Base-by-base conservation (phyloP, 2,888 invertebrate species). In the Agonopterix alstromeriana region DNA sequence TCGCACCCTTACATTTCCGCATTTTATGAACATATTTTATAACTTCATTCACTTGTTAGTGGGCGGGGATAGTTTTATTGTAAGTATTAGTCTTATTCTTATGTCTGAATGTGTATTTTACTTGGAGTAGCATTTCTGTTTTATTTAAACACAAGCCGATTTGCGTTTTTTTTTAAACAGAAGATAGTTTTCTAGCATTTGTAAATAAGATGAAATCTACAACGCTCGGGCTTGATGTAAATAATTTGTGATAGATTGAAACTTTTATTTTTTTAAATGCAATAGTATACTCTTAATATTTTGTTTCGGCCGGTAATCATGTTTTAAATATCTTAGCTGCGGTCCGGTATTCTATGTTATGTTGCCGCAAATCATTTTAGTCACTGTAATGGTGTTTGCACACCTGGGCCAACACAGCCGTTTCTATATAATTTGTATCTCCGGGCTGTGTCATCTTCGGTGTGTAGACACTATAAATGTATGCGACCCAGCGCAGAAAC, bases 121-220 rank as follows among this genome's bases (percentile, higher is more conserved):
- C 17, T 17, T 43, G 43, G n/a, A 38, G 9, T n/a, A 43, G 40
- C 46, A 46, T 40, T 40, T 46, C 27, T 40, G 36, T 45, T 46
- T 10, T 27, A 38, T n/a, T 38, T 38, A n/a, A 38, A n/a, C 5
- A 27, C 27, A 7, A 27, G 27, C n/a, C 40, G n/a, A 40, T 10
- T 10, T n/a, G 40, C 40, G 40, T 40, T 40, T 40, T 40, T 40
- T 40, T n/a, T 40, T 10, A 5, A 1, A 10, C 10, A 27, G 27
- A 27, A 27, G 7, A 27, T 27, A 5, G 5, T 7, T 27, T 27
- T 27, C 27, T 27, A 27, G 40, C 40, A 40, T 40, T 40, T 40
- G 40, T 40, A 40, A 40, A 40, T 40, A 40, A 40, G 5, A 40
- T 40, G 10, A 10, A 40, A 40, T 2, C 5, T 10, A 10, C 10